Evolutionary conservation across 2,888 invertebrate species (phyloP).

Genomic region (Andrena bicolor): DNA sequence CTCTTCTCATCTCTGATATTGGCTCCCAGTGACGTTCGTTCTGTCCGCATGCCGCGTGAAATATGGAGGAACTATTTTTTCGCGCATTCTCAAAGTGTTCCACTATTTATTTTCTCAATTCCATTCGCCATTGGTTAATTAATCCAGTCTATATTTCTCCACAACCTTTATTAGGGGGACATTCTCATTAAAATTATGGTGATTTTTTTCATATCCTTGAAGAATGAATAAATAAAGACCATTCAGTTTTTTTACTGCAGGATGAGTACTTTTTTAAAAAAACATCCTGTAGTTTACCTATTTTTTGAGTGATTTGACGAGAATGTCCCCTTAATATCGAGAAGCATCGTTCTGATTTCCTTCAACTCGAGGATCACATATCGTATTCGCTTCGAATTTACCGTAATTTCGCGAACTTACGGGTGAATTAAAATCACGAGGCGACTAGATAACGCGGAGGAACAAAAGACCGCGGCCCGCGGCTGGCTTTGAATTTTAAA

Average conservation of each 20-base stretch:
- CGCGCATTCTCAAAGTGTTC: slow-evolving; percentile 32
- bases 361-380: not conserved
- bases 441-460: slow-evolving; percentile 47
- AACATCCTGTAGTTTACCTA: too few relatives aligned
- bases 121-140: slow-evolving; percentile 35
- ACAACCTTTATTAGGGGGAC: not conserved
- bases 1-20: slow-evolving; percentile 29
- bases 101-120: slow-evolving; percentile 41
- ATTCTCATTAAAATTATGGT: not conserved
- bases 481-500: slow-evolving; percentile 64
- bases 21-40: slow-evolving; percentile 43
- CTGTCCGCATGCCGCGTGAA: slow-evolving; percentile 45
- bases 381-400: not conserved
- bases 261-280: too few relatives aligned
- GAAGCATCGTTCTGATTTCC: slow-evolving; percentile 16
- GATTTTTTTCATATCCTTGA: too few relatives aligned
- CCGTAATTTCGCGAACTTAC: slow-evolving; percentile 15
- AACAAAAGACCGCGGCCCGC: slow-evolving; percentile 42
- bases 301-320: not conserved
- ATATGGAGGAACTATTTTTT: slow-evolving; percentile 61
- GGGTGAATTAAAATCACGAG: slow-evolving; percentile 6
- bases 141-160: slow-evolving; percentile 8
- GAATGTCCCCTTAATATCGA: not conserved
- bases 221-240: too few relatives aligned
- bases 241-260: too few relatives aligned